Evolutionary conservation across 30 jellyfish, hydroid and myxozoan genomes (phyloP).

Genomic region (Rhopilema esculentum): DNA sequence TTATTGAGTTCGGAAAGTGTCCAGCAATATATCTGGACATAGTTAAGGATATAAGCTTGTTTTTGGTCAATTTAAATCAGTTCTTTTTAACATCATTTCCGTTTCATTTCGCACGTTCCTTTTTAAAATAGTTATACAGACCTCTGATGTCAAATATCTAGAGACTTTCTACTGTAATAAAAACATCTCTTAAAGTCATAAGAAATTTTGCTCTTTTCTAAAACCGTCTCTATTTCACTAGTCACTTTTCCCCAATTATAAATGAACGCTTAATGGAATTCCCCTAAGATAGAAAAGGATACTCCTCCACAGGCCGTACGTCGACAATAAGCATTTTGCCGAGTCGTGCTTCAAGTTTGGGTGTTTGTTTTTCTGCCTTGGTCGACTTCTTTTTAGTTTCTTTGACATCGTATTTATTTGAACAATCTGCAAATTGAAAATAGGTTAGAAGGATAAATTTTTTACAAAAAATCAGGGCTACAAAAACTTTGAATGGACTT

Average conservation of each 20-base stretch:
- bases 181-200: too few species aligned
- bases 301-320: conserved; percentile 85
- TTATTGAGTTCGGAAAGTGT: conserved; percentile 80
- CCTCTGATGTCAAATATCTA: too few species aligned
- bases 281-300: conserved; percentile 41
- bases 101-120: too few species aligned
- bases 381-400: conserved; percentile 57
- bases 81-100: too few species aligned
- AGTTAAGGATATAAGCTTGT: conserved; percentile 11
- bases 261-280: neutral
- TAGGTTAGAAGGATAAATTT: neutral
- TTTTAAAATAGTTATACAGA: too few species aligned
- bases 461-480: neutral
- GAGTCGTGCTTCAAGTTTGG: conserved; percentile 28
- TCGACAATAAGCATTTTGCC: conserved; percentile 84
- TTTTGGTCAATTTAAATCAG: too few species aligned
- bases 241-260: too few species aligned
- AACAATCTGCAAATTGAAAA: conserved; percentile 1
- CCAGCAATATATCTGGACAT: conserved; percentile 68
- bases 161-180: too few species aligned
- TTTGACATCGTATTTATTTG: conserved; percentile 42
- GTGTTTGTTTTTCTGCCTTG: conserved; percentile 32
- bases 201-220: too few species aligned
- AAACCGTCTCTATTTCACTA: too few species aligned
- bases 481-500: neutral